Conservation (phyloP, 2,797 vertebrate genomes). For the Liparis tanakae region DNA sequence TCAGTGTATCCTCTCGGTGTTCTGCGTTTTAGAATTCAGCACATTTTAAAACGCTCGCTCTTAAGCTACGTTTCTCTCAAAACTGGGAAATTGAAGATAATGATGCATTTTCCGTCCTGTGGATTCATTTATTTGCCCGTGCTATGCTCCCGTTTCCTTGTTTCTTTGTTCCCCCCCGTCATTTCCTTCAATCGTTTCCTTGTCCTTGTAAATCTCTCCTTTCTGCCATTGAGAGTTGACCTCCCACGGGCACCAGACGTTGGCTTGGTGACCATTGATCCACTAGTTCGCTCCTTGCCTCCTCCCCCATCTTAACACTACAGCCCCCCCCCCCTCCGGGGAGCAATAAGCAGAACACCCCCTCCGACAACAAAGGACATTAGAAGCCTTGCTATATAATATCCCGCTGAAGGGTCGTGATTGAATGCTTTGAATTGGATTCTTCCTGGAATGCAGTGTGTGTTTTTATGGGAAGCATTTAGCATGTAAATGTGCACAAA, state of each 20-base stretch:
- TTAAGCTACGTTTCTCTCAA: neutral
- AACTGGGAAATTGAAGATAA: neutral
- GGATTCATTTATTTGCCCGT: neutral
- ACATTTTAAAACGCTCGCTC: neutral
- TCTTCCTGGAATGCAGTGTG: constrained; percentile 11
- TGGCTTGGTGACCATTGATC: constrained; percentile 59
- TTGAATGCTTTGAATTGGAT: constrained; percentile 12
- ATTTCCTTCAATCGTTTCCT: neutral
- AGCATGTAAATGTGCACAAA: neutral
- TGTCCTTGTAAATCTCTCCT: constrained; percentile 17
- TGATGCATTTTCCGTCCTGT: neutral
- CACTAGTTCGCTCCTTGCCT: constrained; percentile 9
- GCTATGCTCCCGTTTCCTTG: neutral
- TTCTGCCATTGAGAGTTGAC: constrained; percentile 9
- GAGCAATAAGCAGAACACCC: constrained; percentile 19
- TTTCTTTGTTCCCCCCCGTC: constrained; percentile 11
- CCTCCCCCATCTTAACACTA: constrained; percentile 28
- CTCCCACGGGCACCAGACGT: constrained; percentile 27
- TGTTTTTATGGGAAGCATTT: constrained; percentile 3
- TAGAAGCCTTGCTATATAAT: constrained; percentile 11
- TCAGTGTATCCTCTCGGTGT: neutral
- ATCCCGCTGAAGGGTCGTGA: neutral
- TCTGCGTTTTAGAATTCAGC: neutral
- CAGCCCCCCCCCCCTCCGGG: constrained; percentile 4
- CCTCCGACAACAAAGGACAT: constrained; percentile 22